These are phyloP conservation scores for Fragum fragum DNA, from an alignment of 2,888 invertebrate genomes.

Conservation along the genomic window DNA sequence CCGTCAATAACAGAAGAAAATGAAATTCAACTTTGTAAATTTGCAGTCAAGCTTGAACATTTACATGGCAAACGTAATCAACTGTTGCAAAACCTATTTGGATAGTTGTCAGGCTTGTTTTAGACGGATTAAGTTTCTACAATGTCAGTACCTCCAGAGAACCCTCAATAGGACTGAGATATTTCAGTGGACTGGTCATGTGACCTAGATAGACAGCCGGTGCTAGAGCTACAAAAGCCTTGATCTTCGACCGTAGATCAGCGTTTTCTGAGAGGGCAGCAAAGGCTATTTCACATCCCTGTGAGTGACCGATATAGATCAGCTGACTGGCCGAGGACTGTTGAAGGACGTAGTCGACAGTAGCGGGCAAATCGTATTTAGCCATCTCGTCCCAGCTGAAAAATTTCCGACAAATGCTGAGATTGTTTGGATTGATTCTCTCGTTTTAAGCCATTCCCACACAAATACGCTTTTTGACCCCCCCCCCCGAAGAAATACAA, in stretches of 20 bases:
- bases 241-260: slow-evolving; percentile 80
- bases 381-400: slow-evolving; percentile 95
- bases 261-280: slow-evolving; percentile 81
- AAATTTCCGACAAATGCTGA: slow-evolving; percentile 90
- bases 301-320: slow-evolving; percentile 96
- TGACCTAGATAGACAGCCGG: slow-evolving; percentile 80
- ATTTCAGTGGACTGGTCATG: slow-evolving; percentile 42
- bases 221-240: slow-evolving; percentile 86
- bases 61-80: too few species aligned
- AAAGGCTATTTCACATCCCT: slow-evolving; percentile 90
- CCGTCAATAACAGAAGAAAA: too few species aligned
- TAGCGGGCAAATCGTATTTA: slow-evolving; percentile 94
- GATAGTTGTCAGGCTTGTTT: too few species aligned
- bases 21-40: too few species aligned
- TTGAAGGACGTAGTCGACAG: slow-evolving; percentile 91
- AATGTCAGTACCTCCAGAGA: slow-evolving; percentile 18
- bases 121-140: too few species aligned
- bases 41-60: too few species aligned
- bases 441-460: too few species aligned
- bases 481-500: too few species aligned
- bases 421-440: slow-evolving; percentile 89
- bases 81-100: too few species aligned
- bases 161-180: slow-evolving; percentile 12
- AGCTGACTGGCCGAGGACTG: slow-evolving; percentile 89
- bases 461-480: too few species aligned